Base-by-base conservation (phyloP, 2,113 vertebrate species). In the Oenanthe melanoleuca region DNA sequence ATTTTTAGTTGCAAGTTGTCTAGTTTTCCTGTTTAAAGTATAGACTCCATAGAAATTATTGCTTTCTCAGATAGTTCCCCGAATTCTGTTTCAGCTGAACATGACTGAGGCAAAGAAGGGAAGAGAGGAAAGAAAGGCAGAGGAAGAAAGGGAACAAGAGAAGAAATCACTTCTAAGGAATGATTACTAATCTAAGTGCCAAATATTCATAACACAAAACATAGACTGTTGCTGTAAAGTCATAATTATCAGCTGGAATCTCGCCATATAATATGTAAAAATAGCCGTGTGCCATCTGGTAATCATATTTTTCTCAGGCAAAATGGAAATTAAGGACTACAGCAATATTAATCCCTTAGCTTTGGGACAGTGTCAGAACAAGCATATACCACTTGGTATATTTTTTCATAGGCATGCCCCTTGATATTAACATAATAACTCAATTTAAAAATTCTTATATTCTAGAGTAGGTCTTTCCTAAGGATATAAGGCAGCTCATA, bases 181-280 rank as follows among this genome's bases (percentile, higher is more conserved):
- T 70, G 24, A 31, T 81, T 96, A 90, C 24, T 70, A 89, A 78
- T 31, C 29, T 70, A 89, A 92, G 91, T 91, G 86, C 61, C 96
- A 97, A 97, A 95, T 91, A 95, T 92, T 96, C 84, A 79, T 93
- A 94, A 95, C 92, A 93, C 86, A 95, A 94, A 97, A 92, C 89
- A 95, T 77, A 88, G 95, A 86, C 91, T 96, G 80, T 96, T 97
- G 60, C 66, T 96, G 71, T 96, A 97, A 97, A 96, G 96, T 97
- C 95, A 97, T 97, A 97, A 97, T 97, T 97, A 97, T 97, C 96
- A 97, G 72, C 81, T 97, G 97, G 93, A 97, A 97, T 95, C 87
- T 89, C 95, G 96, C 97, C 97, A 97, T 95, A 94, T 77, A 89
- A 95, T 86, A 86, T 95, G 81, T 94, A 97, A 98, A 98, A 98